Percentiles rank a stretch among this genome's conserved stretches.
These are phyloP conservation scores for Neodiprion virginianus DNA, from an alignment of 1,140 invertebrate species.

Conservation along the genomic window DNA sequence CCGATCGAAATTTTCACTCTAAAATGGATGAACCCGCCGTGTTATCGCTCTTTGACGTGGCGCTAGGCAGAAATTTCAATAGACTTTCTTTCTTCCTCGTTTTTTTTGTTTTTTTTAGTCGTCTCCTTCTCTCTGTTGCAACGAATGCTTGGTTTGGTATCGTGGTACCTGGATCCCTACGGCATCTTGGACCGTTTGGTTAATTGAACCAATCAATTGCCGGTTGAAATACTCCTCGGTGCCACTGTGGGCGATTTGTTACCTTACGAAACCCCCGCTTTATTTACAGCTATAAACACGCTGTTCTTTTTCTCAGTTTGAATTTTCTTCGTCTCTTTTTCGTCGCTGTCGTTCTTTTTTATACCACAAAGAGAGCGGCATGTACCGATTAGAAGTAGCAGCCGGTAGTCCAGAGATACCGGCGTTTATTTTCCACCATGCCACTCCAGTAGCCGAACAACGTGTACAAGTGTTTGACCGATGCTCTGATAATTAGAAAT, in stretches of 20 bases:
- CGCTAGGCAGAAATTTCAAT: background rate
- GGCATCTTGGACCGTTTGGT: slow-evolving; percentile 1
- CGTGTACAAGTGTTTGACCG: background rate
- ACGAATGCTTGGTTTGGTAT: background rate
- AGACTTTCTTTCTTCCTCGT: background rate
- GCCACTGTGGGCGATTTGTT: slow-evolving; percentile 6
- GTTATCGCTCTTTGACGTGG: background rate
- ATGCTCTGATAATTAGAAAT: slow-evolving; percentile 49
- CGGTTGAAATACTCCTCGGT: slow-evolving; percentile 1
- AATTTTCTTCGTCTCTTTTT: background rate
- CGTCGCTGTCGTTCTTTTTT: background rate
- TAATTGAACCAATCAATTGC: background rate
- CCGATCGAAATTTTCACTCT: too few relatives aligned
- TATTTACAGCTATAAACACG: background rate
- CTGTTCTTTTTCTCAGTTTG: background rate
- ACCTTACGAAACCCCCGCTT: background rate
- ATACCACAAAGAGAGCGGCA: background rate
- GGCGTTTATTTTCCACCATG: background rate
- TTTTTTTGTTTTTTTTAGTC: too few relatives aligned
- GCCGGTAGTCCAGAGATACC: too few relatives aligned
- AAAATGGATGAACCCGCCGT: background rate
- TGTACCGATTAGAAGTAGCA: too few relatives aligned
- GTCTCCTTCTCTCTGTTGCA: background rate
- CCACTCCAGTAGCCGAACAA: slow-evolving; percentile 33
- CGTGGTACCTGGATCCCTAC: background rate